A percentile compares a stretch with the other conserved stretches of the same genome.
phyloP scores from a whole-genome alignment of 1,140 invertebrate genomes.

The Mylabris phalerata region DNA sequence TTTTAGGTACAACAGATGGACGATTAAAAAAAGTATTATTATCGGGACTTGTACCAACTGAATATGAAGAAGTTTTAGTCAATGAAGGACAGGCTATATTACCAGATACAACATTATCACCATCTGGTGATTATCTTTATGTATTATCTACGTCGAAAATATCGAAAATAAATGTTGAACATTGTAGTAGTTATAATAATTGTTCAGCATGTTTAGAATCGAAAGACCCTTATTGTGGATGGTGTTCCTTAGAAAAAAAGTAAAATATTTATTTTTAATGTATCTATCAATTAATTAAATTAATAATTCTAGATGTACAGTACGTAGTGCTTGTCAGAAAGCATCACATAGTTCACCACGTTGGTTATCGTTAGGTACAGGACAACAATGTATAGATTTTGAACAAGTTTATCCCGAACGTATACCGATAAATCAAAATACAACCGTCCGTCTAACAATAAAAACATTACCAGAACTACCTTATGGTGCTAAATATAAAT shows the following conservation, averaged over 20 bases:
- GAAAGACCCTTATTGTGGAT: conserved; percentile 94
- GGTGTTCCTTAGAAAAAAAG: conserved; percentile 94
- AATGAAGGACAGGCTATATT: conserved; percentile 67
- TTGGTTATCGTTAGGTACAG: conserved; percentile 86
- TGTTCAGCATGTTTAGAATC: conserved; percentile 87
- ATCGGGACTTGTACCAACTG: conserved; percentile 54
- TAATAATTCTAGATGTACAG: conserved; percentile 61
- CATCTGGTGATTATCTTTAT: conserved; percentile 66
- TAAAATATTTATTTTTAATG: conserved; percentile 32
- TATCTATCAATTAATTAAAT: no score
- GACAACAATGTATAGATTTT: conserved; percentile 93
- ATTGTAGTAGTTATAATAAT: conserved; percentile 81
- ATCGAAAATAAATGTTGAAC: conserved; percentile 85
- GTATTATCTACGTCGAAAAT: conserved; percentile 64
- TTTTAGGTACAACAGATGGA: conserved; percentile 78
- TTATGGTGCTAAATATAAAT: conserved; percentile 85
- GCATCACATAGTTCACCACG: conserved; percentile 80
- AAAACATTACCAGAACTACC: conserved; percentile 83
- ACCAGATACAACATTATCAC: conserved; percentile 75
- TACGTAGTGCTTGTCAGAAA: conserved; percentile 81
- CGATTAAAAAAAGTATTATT: conserved; percentile 74
- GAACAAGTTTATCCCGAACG: conserved; percentile 85
- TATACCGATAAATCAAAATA: conserved; percentile 78
- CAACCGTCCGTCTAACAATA: conserved; percentile 79
- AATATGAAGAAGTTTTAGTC: conserved; percentile 71